Evolutionary conservation across 2,797 vertebrate species (phyloP), one percentile per base, ranked within the genome.

Genomic region (Hoplostethus mediterraneus): DNA sequence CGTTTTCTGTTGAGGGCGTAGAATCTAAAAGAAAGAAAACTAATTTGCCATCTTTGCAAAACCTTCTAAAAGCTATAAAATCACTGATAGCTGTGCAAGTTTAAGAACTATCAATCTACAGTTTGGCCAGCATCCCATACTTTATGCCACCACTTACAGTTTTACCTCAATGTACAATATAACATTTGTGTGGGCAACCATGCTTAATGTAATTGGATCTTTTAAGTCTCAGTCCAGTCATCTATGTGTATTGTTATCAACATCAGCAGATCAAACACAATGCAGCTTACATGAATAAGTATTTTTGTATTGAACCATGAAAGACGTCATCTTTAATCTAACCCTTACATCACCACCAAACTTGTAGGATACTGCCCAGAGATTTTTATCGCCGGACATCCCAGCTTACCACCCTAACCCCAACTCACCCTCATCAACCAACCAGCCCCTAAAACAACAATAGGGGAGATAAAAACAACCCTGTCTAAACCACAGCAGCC

Each of bases 341-440:
- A 40, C 44, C 47, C 16, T 51, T 17, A 40, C 71, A 77, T 80
- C 71, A 58, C 62, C 33, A 28, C 84, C 81, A 84, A 63, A 80
- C 77, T 78, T 72, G 58, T 76, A 90, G 75, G 87, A 73, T 72
- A 71, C 64, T 70, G 82, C 64, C 67, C 67, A 7, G 58, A 89
- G 87, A 92, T 91, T 72, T 73, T 90, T 93, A 93, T 94, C 93
- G 76, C 67, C 4, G 77, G 92, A 91, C 88, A 80, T 85, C 81
- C 82, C 82, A 77, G 81, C 86, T 90, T 80, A 87, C 81, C 80
- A 88, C 82, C 82, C 82, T 64, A 81, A 78, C 79, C 84, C 89
- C 54, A 63, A 75, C 64, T 81, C 73, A 78, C 70, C 71, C 83
- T 84, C 85, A 80, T 82, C 88, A 81, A 75, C 82, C 75, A 67